Evolutionary conservation across 2,888 invertebrate genomes (phyloP).

Genomic region (Pseudoips prasinana): DNA sequence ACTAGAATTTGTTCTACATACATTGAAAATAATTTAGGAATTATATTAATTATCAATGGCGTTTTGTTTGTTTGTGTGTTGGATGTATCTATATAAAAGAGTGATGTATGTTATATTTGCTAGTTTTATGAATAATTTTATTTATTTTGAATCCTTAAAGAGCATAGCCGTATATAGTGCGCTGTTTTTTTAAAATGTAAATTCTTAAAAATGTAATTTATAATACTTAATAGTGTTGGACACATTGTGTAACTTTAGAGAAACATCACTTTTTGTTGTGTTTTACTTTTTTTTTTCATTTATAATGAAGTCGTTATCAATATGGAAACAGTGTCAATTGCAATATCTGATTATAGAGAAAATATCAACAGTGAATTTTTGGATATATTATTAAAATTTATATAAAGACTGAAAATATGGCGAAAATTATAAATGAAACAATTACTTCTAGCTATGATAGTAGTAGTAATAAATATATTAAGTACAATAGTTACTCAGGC

Average conservation of each 20-base stretch:
- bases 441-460: constrained; percentile 38
- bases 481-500: constrained; percentile 74
- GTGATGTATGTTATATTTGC: constrained; percentile 42
- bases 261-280: no score
- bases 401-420: constrained; percentile 55
- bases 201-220: constrained; percentile 3
- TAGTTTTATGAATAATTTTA: constrained; percentile 36
- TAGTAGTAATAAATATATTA: constrained; percentile 48
- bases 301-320: no score
- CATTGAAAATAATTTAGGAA: constrained; percentile 24
- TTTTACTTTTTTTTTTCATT: no score
- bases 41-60: constrained; percentile 27
- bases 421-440: constrained; percentile 44
- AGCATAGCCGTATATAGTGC: constrained; percentile 15
- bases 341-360: no score
- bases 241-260: background rate
- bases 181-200: constrained; percentile 1
- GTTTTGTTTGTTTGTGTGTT: constrained; percentile 43
- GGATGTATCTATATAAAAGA: constrained; percentile 46
- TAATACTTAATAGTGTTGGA: background rate
- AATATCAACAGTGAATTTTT: no score
- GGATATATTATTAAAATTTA: constrained; percentile 25
- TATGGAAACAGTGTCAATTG: no score
- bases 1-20: constrained; percentile 32
- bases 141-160: constrained; percentile 40